Conservation (phyloP, 2,888 invertebrate species). For the Pollenia griseotomentosa region DNA sequence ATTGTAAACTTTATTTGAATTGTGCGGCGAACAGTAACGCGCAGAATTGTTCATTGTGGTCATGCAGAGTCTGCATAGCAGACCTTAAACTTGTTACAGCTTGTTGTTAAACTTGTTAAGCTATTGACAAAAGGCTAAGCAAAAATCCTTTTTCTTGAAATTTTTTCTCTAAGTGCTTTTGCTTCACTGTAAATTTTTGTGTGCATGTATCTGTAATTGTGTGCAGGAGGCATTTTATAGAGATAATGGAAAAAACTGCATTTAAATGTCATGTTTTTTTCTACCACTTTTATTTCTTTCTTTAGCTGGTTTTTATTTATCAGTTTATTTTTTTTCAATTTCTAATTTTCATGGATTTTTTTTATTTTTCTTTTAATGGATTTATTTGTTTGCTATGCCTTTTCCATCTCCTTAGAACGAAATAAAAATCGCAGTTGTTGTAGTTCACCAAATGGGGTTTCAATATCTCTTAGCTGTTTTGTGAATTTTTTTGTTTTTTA, state of each 20-base stretch:
- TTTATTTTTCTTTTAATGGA: conserved; percentile 38
- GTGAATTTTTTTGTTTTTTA: conserved; percentile 55
- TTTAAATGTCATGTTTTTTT: conserved; percentile 64
- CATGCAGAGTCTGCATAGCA: no score
- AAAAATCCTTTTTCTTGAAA: neutral
- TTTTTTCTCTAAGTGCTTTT: conserved; percentile 24
- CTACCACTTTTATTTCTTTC: conserved; percentile 24
- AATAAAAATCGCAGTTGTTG: conserved; percentile 8
- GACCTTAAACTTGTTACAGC: neutral
- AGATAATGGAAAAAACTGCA: conserved; percentile 62
- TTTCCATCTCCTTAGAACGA: conserved; percentile 1
- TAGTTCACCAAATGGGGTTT: conserved; percentile 47
- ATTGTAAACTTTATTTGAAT: no score
- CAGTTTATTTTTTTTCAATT: conserved; percentile 37
- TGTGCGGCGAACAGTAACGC: no score
- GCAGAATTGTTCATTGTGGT: no score
- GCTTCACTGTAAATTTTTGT: neutral
- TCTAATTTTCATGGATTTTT: conserved; percentile 13
- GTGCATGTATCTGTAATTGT: neutral
- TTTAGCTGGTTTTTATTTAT: conserved; percentile 37
- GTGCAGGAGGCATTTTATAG: conserved; percentile 33
- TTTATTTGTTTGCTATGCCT: conserved; percentile 50
- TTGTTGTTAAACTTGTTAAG: no score
- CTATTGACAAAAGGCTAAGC: no score
- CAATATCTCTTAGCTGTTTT: conserved; percentile 51